Conservation (phyloP, 2,888 invertebrate species). For the Tenodera sinensis region DNA sequence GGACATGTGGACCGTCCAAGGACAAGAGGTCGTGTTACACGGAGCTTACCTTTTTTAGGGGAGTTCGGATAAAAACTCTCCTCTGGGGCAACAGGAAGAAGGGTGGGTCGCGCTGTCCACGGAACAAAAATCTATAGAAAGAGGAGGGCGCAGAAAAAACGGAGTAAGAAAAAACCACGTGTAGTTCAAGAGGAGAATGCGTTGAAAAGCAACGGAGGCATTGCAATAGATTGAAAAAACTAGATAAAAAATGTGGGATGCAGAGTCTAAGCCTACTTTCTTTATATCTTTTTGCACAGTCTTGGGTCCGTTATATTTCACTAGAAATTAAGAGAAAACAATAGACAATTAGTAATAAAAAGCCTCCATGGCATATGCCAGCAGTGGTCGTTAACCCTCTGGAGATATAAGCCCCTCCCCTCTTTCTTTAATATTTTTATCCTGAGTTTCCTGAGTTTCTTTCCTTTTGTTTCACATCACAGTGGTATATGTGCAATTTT, state of each 20-base stretch:
- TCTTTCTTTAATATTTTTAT: too few species aligned
- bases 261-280: neutral
- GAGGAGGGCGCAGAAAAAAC: neutral
- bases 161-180: neutral
- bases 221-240: neutral
- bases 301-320: neutral
- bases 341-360: neutral
- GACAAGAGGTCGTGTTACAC: neutral
- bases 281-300: neutral
- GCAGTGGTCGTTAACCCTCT: too few species aligned
- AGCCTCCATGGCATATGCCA: too few species aligned
- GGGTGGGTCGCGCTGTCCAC: neutral
- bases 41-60: neutral
- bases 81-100: neutral
- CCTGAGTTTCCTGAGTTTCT: too few species aligned
- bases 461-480: too few species aligned
- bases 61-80: neutral
- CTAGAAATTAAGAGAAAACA: neutral
- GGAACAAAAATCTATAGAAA: constrained; percentile 6
- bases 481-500: too few species aligned
- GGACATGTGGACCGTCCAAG: neutral
- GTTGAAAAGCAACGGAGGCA: neutral
- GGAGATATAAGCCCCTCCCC: too few species aligned
- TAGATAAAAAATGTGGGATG: constrained; percentile 5
- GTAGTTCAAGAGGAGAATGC: neutral